These are phyloP conservation scores for Drosophila paramelanica DNA, from an alignment of 2,888 invertebrate species.

Conservation along the genomic window DNA sequence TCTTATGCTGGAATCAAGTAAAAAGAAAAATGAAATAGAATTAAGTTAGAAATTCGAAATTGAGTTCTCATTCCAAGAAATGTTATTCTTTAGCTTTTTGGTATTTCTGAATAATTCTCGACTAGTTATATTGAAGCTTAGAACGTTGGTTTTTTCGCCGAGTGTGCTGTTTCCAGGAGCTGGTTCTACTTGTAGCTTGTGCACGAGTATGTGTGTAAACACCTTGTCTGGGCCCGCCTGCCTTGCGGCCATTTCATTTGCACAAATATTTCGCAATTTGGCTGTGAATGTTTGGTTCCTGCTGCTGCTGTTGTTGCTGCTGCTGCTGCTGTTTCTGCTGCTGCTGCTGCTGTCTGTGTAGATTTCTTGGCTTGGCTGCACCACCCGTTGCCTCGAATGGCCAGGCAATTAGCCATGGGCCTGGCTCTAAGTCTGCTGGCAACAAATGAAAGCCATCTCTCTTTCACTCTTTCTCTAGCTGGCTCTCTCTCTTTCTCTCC, in stretches of 20 bases:
- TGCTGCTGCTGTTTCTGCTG: conserved; percentile 8
- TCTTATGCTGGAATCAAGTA: too few species aligned
- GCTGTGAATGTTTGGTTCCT: conserved; percentile 34
- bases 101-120: background rate
- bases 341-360: conserved; percentile 18
- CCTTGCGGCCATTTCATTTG: conserved; percentile 60
- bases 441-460: conserved; percentile 59
- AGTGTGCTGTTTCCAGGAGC: conserved; percentile 10
- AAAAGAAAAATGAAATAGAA: background rate
- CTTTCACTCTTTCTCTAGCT: background rate
- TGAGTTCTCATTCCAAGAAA: too few species aligned
- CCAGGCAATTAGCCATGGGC: conserved; percentile 64
- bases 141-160: background rate
- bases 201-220: conserved; percentile 56
- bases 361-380: conserved; percentile 36
- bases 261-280: conserved; percentile 71
- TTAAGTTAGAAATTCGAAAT: too few species aligned
- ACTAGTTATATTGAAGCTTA: background rate
- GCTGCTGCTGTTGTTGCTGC: conserved; percentile 6
- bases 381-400: conserved; percentile 33
- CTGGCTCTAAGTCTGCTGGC: conserved; percentile 24
- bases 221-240: conserved; percentile 65
- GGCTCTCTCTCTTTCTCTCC: background rate
- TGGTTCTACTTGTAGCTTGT: conserved; percentile 6
- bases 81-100: background rate